phyloP scores from a whole-genome alignment of 2,888 invertebrate species.

The Chrysolina haemoptera region DNA sequence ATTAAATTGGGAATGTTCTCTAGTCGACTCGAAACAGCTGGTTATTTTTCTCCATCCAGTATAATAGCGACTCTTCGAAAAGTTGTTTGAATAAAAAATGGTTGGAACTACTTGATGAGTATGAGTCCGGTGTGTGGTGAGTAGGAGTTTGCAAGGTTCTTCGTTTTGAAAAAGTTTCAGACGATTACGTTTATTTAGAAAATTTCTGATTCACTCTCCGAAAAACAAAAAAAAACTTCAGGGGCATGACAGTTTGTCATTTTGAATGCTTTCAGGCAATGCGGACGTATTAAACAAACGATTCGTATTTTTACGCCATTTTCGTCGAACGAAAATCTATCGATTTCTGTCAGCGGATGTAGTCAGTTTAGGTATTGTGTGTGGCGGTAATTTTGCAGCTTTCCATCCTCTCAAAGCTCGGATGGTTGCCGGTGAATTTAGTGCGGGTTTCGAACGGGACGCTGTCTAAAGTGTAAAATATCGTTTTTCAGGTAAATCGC shows the following conservation, averaged over 20 bases:
- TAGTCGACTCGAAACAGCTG: too few relatives aligned
- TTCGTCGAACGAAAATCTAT: constrained; percentile 31
- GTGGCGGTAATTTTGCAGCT: constrained; percentile 38
- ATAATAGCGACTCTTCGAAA: too few relatives aligned
- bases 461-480: not conserved
- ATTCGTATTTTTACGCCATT: constrained; percentile 17
- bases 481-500: not conserved
- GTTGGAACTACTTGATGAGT: too few relatives aligned
- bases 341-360: constrained; percentile 36
- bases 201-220: not conserved
- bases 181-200: not conserved
- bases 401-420: constrained; percentile 34
- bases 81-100: too few relatives aligned
- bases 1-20: too few relatives aligned
- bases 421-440: constrained; percentile 29
- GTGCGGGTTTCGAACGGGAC: constrained; percentile 12
- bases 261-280: not conserved
- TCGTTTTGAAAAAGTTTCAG: not conserved
- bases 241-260: not conserved
- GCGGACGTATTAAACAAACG: constrained; percentile 12
- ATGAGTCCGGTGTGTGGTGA: too few relatives aligned
- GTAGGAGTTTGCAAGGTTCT: too few relatives aligned
- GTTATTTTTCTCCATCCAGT: too few relatives aligned
- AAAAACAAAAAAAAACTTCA: not conserved
- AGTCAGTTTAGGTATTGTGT: constrained; percentile 35